phyloP scores from a whole-genome alignment of 2,797 vertebrate species.

The Darevskia nairensis region DNA sequence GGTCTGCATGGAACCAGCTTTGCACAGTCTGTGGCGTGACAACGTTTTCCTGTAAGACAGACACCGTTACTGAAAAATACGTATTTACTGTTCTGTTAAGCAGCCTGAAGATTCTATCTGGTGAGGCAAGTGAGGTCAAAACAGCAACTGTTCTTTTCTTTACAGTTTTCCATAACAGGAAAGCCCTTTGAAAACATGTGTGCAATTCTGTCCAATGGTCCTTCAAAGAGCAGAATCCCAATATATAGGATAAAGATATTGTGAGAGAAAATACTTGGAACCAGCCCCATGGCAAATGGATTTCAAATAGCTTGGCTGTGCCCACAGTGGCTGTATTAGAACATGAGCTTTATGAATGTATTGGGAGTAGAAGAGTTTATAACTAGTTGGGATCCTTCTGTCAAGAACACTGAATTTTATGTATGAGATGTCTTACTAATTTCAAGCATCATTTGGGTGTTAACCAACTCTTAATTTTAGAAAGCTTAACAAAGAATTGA shows the following conservation, averaged over 20 bases:
- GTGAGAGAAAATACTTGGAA: not conserved
- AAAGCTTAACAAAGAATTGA: not conserved
- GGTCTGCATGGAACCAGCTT: constrained; percentile 26
- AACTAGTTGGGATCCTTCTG: not conserved
- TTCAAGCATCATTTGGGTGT: not conserved
- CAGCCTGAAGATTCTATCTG: not conserved
- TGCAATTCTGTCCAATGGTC: constrained; percentile 18
- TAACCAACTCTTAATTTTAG: not conserved
- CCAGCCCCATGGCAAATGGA: accelerated
- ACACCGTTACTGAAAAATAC: not conserved
- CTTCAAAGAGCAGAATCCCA: constrained; percentile 27
- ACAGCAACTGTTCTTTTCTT: not conserved
- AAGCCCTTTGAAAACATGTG: constrained; percentile 6
- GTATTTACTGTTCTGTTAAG: constrained; percentile 24
- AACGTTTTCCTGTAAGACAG: constrained; percentile 28
- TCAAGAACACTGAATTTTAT: not conserved
- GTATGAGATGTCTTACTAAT: not conserved
- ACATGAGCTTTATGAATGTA: not conserved
- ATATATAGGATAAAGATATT: not conserved
- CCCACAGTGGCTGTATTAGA: not conserved
- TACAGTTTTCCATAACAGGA: constrained; percentile 4
- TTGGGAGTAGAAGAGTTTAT: not conserved
- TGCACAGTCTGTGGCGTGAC: not conserved
- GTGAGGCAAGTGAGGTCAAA: constrained; percentile 29
- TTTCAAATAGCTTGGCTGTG: not conserved